These are phyloP conservation scores for Cephalopachus bancanus DNA, from an alignment of 2,797 vertebrate genomes.

Conservation along the genomic window DNA sequence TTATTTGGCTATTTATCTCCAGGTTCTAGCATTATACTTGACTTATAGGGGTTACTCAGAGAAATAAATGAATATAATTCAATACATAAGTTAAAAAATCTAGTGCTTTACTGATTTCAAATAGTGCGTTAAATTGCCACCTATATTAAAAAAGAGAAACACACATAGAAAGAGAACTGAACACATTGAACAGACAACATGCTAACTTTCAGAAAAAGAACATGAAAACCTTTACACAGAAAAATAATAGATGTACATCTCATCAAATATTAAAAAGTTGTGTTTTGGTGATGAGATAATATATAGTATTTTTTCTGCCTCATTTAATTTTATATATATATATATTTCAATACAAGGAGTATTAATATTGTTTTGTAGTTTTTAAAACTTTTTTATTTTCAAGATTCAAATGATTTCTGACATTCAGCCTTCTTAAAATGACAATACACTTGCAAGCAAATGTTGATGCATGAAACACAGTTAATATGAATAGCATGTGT, in stretches of 20 bases:
- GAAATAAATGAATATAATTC: constrained; percentile 44
- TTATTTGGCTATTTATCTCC: neutral
- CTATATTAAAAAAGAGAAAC: neutral
- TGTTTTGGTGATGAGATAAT: neutral
- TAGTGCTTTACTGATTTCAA: neutral
- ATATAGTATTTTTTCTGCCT: neutral
- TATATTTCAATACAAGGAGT: neutral
- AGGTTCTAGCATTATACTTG: neutral
- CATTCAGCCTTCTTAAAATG: neutral
- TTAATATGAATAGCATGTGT: neutral
- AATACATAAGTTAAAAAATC: neutral
- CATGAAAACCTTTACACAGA: neutral
- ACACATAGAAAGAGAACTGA: neutral
- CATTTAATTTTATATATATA: constrained; percentile 6
- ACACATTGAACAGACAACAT: neutral
- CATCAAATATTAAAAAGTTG: neutral
- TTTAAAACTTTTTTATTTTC: neutral
- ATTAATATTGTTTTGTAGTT: neutral
- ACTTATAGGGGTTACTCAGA: neutral
- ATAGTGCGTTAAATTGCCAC: neutral
- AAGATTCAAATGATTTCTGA: constrained; percentile 21
- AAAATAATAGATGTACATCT: constrained; percentile 42
- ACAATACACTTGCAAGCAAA: neutral
- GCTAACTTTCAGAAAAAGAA: constrained; percentile 33
- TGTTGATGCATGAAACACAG: neutral